These are phyloP conservation scores for Yoshiicerus persimilis DNA, from an alignment of 1,140 invertebrate species.

Conservation along the genomic window DNA sequence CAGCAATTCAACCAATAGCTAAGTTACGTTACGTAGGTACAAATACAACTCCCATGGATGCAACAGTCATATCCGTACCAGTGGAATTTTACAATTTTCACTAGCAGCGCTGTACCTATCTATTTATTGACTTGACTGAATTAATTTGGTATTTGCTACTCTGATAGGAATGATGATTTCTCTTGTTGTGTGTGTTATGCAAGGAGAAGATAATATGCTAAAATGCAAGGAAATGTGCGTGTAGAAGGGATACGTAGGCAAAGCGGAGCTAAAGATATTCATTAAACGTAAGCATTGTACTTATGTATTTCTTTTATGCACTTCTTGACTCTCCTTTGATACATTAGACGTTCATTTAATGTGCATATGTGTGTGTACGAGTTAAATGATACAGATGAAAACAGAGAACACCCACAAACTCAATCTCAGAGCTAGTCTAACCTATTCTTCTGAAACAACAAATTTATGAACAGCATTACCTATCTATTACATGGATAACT, in stretches of 20 bases:
- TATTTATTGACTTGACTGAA: no score
- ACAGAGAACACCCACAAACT: slow-evolving; percentile 5
- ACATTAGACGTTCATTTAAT: background rate
- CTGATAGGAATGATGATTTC: background rate
- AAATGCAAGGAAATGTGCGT: background rate
- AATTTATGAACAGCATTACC: background rate
- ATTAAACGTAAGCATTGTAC: background rate
- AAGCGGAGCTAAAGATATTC: background rate
- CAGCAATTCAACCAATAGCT: background rate
- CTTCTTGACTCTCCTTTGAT: background rate
- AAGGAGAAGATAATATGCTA: background rate
- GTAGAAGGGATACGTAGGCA: no score
- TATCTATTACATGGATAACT: background rate
- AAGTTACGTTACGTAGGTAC: background rate
- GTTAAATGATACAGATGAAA: background rate
- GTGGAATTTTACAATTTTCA: no score
- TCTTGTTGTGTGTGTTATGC: background rate
- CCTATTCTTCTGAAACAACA: background rate
- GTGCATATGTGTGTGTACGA: background rate
- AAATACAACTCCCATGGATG: no score
- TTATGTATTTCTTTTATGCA: background rate
- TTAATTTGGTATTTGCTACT: background rate
- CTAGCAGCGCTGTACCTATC: no score
- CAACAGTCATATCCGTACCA: no score
- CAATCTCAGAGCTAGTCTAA: background rate